phyloP scores from a whole-genome alignment of 2,797 vertebrate species.

The Hyperoplus immaculatus region DNA sequence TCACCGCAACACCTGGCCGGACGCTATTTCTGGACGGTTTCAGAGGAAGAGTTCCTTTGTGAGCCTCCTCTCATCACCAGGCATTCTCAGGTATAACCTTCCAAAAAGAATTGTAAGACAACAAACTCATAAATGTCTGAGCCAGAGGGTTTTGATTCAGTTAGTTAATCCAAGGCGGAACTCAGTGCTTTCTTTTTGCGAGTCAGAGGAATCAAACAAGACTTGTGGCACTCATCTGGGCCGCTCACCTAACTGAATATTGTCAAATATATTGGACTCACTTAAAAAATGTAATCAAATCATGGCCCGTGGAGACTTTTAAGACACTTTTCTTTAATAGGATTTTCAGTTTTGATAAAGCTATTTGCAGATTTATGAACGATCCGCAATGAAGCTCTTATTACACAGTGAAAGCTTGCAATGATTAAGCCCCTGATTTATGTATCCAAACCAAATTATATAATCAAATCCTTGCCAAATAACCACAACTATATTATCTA shows the following conservation, averaged over 20 bases:
- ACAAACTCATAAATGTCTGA: conserved; percentile 22
- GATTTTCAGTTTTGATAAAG: conserved; percentile 60
- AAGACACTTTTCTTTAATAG: conserved; percentile 27
- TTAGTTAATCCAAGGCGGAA: conserved; percentile 60
- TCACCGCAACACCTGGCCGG: conserved; percentile 93
- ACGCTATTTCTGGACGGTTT: conserved; percentile 98
- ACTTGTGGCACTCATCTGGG: conserved; percentile 32
- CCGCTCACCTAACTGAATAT: conserved; percentile 40
- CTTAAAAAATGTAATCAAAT: conserved; percentile 48
- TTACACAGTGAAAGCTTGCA: conserved; percentile 49
- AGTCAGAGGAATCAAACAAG: conserved; percentile 42
- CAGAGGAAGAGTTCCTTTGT: conserved; percentile 97
- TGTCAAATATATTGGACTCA: conserved; percentile 47
- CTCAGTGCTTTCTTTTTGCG: conserved; percentile 41
- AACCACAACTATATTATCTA: conserved; percentile 55
- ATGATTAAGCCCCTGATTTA: conserved; percentile 54
- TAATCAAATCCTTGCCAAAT: conserved; percentile 64
- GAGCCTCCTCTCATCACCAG: conserved; percentile 98
- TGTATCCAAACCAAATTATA: conserved; percentile 67
- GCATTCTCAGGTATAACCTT: conserved; percentile 87
- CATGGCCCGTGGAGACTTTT: conserved; percentile 41
- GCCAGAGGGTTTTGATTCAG: conserved; percentile 36
- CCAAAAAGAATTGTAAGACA: conserved; percentile 34
- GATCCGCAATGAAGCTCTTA: conserved; percentile 45
- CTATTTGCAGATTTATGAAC: conserved; percentile 56